Conservation (phyloP, 2,113 vertebrate species). For the Loxodonta africana region DNA sequence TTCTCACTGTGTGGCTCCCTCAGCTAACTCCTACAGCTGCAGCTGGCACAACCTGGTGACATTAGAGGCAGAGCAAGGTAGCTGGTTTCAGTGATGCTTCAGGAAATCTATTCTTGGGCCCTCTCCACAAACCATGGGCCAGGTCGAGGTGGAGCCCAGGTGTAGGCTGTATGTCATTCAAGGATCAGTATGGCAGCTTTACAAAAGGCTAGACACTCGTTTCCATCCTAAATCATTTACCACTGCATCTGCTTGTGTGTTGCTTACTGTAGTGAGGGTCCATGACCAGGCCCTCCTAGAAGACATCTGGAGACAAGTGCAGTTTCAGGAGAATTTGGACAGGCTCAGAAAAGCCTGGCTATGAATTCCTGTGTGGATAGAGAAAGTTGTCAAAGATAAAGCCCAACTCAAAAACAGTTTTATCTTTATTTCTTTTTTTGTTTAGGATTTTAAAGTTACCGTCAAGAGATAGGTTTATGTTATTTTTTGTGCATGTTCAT, state of each 20-base stretch:
- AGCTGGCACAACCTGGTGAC: too few species aligned
- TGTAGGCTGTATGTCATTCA: background rate
- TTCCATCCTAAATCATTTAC: background rate
- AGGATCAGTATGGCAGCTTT: background rate
- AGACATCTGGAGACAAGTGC: background rate
- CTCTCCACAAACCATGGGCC: background rate
- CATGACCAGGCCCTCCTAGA: background rate
- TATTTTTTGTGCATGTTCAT: background rate
- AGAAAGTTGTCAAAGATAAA: background rate
- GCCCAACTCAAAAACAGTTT: background rate
- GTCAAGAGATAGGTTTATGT: background rate
- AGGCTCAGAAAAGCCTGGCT: background rate
- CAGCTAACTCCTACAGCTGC: background rate
- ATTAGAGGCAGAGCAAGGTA: background rate
- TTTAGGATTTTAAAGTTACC: background rate
- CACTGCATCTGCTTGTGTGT: background rate
- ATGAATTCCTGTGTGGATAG: background rate
- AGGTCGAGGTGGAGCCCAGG: background rate
- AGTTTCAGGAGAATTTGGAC: background rate
- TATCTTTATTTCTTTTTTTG: background rate
- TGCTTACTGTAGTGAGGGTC: background rate
- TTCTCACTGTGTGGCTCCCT: rapidly evolving
- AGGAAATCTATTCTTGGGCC: background rate
- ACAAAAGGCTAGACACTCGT: background rate
- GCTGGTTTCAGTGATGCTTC: background rate